Percentiles rank a stretch among this genome's conserved stretches.
phyloP scores from a whole-genome alignment of 2,888 invertebrate species.

The Aleiodes testaceus region DNA sequence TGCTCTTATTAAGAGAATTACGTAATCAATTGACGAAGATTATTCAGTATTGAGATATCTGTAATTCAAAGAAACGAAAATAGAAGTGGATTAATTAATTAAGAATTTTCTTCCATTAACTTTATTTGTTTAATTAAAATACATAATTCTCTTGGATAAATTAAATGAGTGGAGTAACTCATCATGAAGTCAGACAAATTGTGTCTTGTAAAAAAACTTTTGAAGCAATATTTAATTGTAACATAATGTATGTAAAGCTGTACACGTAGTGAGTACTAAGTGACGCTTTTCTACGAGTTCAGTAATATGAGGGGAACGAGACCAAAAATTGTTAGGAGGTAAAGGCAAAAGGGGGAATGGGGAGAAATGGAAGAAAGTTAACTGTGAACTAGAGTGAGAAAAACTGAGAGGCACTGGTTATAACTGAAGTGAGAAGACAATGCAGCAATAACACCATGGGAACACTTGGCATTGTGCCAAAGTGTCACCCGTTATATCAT shows the following conservation, averaged over 20 bases:
- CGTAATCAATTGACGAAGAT: constrained; percentile 39
- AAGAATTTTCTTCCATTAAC: no score
- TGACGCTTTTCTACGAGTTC: constrained; percentile 39
- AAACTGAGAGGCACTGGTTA: constrained; percentile 4
- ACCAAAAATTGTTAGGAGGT: constrained; percentile 24
- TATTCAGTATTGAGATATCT: background rate
- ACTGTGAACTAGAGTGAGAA: constrained; percentile 27
- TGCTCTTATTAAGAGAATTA: constrained; percentile 30
- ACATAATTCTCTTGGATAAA: background rate
- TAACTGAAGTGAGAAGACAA: constrained; percentile 13
- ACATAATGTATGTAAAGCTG: constrained; percentile 61
- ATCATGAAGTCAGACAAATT: constrained; percentile 36
- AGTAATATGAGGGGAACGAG: constrained; percentile 15
- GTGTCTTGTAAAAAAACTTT: constrained; percentile 43
- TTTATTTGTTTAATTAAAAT: background rate
- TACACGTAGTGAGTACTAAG: constrained; percentile 51
- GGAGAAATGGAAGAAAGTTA: constrained; percentile 34
- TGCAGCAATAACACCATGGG: constrained; percentile 59
- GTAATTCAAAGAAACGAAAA: background rate
- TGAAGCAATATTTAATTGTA: constrained; percentile 58
- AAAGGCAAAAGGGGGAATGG: background rate
- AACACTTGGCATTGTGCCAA: constrained; percentile 66
- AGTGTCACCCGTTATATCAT: constrained; percentile 63
- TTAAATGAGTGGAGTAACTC: constrained; percentile 5
- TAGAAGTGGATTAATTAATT: no score